Conservation (phyloP, 2,888 invertebrate species). For the Suillia variegata region DNA sequence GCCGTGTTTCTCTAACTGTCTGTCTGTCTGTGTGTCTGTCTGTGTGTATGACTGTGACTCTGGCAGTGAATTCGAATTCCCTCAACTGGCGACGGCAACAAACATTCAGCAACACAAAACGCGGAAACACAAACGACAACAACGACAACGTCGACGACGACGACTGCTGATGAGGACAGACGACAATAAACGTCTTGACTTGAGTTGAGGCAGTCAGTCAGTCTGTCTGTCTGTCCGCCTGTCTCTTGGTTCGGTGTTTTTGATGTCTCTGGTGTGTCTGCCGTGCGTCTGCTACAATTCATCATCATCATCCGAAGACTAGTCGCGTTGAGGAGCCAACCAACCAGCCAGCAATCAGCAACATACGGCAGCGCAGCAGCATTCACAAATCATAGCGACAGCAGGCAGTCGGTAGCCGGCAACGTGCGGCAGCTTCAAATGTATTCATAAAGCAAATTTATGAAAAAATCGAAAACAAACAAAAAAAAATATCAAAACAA, state of each 20-base stretch:
- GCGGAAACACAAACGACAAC: constrained; percentile 3
- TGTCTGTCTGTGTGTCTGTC: too few species aligned
- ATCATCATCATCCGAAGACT: not conserved
- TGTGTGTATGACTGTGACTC: too few species aligned
- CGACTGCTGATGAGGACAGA: constrained; percentile 18
- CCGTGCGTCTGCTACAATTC: constrained; percentile 3
- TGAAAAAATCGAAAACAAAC: too few species aligned
- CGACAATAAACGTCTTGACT: not conserved
- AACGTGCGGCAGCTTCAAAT: constrained; percentile 1
- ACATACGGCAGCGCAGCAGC: too few species aligned
- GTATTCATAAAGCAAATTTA: not conserved
- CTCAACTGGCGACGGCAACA: not conserved
- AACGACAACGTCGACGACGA: not conserved
- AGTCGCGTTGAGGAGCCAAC: too few species aligned
- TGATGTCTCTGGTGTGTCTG: too few species aligned
- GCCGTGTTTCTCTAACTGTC: too few species aligned
- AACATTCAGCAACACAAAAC: not conserved
- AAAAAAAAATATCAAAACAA: constrained; percentile 12
- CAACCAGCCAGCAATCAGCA: constrained; percentile 1
- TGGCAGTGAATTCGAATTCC: not conserved
- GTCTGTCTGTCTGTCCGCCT: constrained; percentile 13
- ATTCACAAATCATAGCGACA: not conserved
- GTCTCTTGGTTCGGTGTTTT: too few species aligned
- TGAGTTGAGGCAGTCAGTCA: constrained; percentile 9
- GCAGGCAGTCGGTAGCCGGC: constrained; percentile 5